Conservation (phyloP, 2,113 vertebrate species). For the Poeciliopsis turrubarensis region DNA sequence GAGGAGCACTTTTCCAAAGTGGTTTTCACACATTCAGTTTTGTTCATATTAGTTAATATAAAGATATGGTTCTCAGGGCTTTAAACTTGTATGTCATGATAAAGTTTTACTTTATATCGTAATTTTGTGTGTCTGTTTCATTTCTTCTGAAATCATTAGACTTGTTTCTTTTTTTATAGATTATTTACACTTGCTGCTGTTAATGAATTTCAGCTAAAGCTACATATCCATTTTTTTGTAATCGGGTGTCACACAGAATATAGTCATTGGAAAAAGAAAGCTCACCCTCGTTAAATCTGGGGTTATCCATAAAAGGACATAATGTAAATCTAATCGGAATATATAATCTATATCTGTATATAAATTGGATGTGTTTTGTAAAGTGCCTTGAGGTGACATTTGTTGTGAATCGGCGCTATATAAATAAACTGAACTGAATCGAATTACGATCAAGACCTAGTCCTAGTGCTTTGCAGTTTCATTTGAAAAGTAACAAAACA, state of each 20-base stretch:
- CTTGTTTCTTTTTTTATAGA: background rate
- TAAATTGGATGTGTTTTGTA: too few species aligned
- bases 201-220: background rate
- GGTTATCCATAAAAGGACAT: too few species aligned
- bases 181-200: too few species aligned
- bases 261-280: background rate
- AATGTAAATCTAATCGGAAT: too few species aligned
- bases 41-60: conserved; percentile 85
- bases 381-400: too few species aligned
- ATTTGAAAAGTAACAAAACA: too few species aligned
- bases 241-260: background rate
- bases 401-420: too few species aligned
- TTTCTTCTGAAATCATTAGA: background rate
- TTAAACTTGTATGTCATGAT: conserved; percentile 84
- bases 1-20: conserved; percentile 82
- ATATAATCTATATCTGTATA: too few species aligned
- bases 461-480: too few species aligned
- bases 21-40: conserved; percentile 81
- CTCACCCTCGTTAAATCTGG: too few species aligned
- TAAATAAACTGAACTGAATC: too few species aligned
- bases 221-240: background rate
- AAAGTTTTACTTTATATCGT: conserved; percentile 85
- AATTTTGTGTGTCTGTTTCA: conserved; percentile 36
- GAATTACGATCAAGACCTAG: too few species aligned
- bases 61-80: conserved; percentile 85